Percentiles rank a stretch among this genome's conserved stretches.
These are phyloP conservation scores for Hirundichthys speculiger DNA, from an alignment of 2,113 vertebrate genomes.

Conservation along the genomic window DNA sequence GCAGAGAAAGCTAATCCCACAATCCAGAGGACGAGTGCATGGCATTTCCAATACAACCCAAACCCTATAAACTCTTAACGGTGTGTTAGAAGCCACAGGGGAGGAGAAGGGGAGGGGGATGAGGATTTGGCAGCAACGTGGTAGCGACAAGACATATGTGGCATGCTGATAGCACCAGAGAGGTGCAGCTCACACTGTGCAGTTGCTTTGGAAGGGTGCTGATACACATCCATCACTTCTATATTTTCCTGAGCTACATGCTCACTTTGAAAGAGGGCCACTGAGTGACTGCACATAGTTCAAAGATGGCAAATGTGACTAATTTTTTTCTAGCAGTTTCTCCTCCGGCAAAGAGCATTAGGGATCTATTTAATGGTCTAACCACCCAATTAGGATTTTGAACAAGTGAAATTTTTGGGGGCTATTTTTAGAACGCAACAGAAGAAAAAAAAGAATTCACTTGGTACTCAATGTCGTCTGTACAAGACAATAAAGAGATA, in stretches of 20 bases:
- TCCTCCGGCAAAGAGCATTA: constrained; percentile 11
- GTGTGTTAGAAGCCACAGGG: constrained; percentile 67
- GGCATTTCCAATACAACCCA: constrained; percentile 62
- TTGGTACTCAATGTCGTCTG: constrained; percentile 60
- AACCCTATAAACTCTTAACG: constrained; percentile 72
- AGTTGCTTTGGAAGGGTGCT: constrained; percentile 53
- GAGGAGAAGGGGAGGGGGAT: constrained; percentile 48
- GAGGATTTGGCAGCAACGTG: constrained; percentile 74
- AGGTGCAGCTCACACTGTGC: constrained; percentile 67
- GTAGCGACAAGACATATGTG: constrained; percentile 75
- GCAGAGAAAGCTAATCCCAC: constrained; percentile 57
- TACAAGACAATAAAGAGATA: constrained; percentile 64
- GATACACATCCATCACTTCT: constrained; percentile 66
- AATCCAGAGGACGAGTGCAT: constrained; percentile 51
- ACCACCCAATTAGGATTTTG: constrained; percentile 32
- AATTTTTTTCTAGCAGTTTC: constrained; percentile 28
- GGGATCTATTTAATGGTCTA: constrained; percentile 32
- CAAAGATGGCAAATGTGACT: constrained; percentile 48
- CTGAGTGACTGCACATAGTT: constrained; percentile 35
- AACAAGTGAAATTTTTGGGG: constrained; percentile 47
- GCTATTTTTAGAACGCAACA: constrained; percentile 60
- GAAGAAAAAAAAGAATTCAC: constrained; percentile 34
- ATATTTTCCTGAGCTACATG: constrained; percentile 37
- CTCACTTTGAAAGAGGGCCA: constrained; percentile 31
- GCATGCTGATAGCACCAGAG: constrained; percentile 75